Evolutionary conservation across 2,888 invertebrate species (phyloP).

Genomic region (Aspidiotus rigidus): DNA sequence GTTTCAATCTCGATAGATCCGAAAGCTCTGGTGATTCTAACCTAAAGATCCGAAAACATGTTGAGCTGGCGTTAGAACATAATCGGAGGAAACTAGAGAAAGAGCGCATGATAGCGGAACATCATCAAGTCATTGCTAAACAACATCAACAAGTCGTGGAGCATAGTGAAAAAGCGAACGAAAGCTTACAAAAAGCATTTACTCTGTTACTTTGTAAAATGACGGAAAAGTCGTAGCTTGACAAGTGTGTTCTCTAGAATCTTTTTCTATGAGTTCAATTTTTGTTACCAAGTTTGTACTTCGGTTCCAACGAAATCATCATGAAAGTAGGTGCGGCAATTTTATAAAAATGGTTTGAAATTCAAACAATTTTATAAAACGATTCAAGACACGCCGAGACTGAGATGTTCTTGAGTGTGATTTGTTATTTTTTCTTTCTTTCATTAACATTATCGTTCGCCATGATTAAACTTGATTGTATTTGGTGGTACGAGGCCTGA

Average conservation of each 20-base stretch:
- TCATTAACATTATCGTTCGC: no score
- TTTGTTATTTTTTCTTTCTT: no score
- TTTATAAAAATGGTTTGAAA: no score
- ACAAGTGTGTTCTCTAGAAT: neutral
- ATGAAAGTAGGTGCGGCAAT: no score
- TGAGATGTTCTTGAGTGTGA: no score
- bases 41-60: constrained; percentile 23
- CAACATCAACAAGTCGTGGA: constrained; percentile 14
- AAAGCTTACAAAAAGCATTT: constrained; percentile 20
- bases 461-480: no score
- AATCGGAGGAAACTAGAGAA: constrained; percentile 19
- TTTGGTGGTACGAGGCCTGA: no score
- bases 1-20: constrained; percentile 10
- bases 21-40: constrained; percentile 9
- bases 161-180: constrained; percentile 23
- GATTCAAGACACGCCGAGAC: no score
- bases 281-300: no score
- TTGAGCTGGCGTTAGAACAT: constrained; percentile 22
- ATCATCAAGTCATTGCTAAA: constrained; percentile 18
- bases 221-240: constrained; percentile 11
- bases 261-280: no score
- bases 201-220: constrained; percentile 17
- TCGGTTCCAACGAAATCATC: no score
- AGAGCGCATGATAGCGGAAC: constrained; percentile 17
- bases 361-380: no score